Percentiles rank a stretch among this genome's conserved stretches.
Evolutionary conservation across 1,140 invertebrate species (phyloP).

Genomic region (Neocloeon triangulifer): DNA sequence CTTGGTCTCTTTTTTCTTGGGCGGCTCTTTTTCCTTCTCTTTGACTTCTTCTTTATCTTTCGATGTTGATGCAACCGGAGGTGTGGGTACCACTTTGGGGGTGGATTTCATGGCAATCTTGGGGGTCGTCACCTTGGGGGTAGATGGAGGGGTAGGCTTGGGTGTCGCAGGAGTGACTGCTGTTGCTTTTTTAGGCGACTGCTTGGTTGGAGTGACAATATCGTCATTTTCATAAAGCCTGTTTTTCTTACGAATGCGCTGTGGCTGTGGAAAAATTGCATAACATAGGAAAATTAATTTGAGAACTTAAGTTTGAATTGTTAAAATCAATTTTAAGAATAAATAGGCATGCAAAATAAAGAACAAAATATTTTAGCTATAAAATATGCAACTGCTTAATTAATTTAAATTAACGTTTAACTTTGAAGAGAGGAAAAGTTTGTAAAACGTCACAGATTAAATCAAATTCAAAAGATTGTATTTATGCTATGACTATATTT

Average conservation of each 20-base stretch:
- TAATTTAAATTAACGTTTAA: too few relatives aligned
- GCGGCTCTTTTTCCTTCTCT: constrained; percentile 14
- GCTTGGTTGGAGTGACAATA: constrained; percentile 46
- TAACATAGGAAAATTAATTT: background rate
- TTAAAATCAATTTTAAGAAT: too few relatives aligned
- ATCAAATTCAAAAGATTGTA: too few relatives aligned
- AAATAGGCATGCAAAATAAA: too few relatives aligned
- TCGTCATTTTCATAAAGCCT: constrained; percentile 79
- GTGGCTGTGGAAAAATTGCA: constrained; percentile 27
- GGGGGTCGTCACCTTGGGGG: constrained; percentile 13
- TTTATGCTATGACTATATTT: too few relatives aligned
- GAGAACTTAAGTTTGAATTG: constrained; percentile 1
- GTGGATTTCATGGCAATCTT: constrained; percentile 14
- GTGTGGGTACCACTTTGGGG: constrained; percentile 19
- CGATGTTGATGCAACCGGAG: constrained; percentile 22
- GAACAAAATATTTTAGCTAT: too few relatives aligned
- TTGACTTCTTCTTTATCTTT: constrained; percentile 21
- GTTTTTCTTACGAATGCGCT: constrained; percentile 74
- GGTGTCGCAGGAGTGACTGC: constrained; percentile 35
- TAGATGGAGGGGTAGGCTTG: constrained; percentile 22
- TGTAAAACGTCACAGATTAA: too few relatives aligned
- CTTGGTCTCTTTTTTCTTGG: constrained; percentile 9
- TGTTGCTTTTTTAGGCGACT: constrained; percentile 22
- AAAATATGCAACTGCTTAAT: too few relatives aligned
- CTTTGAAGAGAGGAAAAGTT: too few relatives aligned